phyloP scores from a whole-genome alignment of 2,113 vertebrate species.

The Ceuthmochares aereus region DNA sequence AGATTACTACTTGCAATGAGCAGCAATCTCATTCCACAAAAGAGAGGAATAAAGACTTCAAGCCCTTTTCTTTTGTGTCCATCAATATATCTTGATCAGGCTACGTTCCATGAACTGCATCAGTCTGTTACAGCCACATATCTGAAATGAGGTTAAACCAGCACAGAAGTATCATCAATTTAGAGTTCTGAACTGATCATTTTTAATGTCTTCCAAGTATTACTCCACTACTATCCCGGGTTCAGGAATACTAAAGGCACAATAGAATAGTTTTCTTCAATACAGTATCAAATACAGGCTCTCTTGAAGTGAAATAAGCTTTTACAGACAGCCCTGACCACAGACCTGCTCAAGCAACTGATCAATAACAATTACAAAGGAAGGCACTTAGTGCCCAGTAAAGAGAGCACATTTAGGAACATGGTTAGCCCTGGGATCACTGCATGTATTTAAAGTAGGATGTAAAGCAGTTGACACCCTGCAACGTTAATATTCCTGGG shows the following conservation, averaged over 20 bases:
- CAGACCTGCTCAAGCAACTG: background rate
- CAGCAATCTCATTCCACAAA: background rate
- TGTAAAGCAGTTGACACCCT: background rate
- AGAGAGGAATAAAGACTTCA: conserved; percentile 9
- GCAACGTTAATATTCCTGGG: background rate
- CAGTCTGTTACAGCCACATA: background rate
- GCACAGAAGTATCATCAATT: background rate
- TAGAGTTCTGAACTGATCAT: background rate
- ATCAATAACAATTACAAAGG: conserved; percentile 29
- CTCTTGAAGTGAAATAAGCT: background rate
- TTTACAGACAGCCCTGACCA: background rate
- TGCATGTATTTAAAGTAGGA: background rate
- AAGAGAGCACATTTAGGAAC: background rate
- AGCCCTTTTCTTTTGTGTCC: background rate
- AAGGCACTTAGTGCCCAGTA: background rate
- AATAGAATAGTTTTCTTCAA: background rate
- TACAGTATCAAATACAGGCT: background rate
- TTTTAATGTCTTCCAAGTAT: background rate
- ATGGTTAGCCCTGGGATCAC: background rate
- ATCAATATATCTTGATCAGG: background rate
- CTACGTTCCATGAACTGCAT: accelerated
- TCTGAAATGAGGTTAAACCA: background rate
- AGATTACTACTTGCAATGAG: background rate
- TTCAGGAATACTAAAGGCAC: conserved; percentile 10
- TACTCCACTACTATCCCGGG: background rate